Evolutionary conservation across 2,797 vertebrate genomes (phyloP), one percentile per base, ranked within the genome.

Genomic region (Amblyopsis hoosieri): DNA sequence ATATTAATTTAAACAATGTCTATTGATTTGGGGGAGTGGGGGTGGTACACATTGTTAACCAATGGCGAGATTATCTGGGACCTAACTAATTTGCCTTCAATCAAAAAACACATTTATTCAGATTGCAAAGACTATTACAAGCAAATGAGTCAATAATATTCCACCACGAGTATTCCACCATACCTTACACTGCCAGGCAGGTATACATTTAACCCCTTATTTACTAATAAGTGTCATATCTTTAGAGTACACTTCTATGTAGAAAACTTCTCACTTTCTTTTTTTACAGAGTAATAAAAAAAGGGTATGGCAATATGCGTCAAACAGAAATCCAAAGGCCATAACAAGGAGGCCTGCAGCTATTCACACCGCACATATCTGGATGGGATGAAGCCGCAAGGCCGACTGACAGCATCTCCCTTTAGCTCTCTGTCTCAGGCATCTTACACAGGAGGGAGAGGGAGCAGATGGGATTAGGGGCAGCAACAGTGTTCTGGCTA

Each of bases 231-330:
- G 48, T 83, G 76, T 87, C 82, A 62, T 89, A 91, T 83, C 84
- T 66, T 86, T 91, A 91, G 76, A 91, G 92, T 90, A 92, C 91
- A 91, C 66, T 23, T 78, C 12, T 29, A 92, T 92, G 93, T 96
- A 97, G 94, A 98, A 95, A 98, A 92, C 67, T 42, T 80, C 69
- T 76, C 58, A 31, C 59, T 63, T 81, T 80, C 81, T 78, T 70
- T 75, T 75, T 56, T 64, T 96, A 97, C 94, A 96, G 91, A 94
- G 93, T 93, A 94, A 95, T 95, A 95, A 95, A 97, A 85, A 96
- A 96, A 96, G 91, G 89, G 90, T 94, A 94, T 96, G 94, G 94
- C 94, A 96, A 97, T 95, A 97, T 96, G 95, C 96, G 81, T 95
- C 94, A 94, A 96, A 97, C 95, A 95, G 95, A 95, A 95, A 95